Percentiles rank a stretch among this genome's conserved stretches.
phyloP scores from a whole-genome alignment of 2,888 invertebrate genomes.

The Caenorhabditis sp. region DNA sequence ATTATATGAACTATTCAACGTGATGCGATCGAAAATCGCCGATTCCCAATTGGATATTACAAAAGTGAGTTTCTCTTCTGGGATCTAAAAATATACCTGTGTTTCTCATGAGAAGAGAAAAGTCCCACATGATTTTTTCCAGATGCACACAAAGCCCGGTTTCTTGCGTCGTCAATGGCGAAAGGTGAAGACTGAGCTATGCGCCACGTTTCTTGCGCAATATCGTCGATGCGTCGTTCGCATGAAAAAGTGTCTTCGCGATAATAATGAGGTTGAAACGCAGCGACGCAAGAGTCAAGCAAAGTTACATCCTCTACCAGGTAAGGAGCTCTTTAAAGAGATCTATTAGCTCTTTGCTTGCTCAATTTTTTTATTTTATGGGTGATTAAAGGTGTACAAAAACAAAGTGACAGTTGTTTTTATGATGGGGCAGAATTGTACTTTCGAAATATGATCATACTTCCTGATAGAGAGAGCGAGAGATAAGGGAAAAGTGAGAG shows the following conservation, averaged over 20 bases:
- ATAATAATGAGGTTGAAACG: conserved; percentile 39
- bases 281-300: conserved; percentile 50
- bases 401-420: not conserved
- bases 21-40: conserved; percentile 34
- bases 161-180: conserved; percentile 45
- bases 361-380: not conserved
- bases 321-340: too few species aligned
- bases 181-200: conserved; percentile 36
- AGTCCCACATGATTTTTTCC: conserved; percentile 11
- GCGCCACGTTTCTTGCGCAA: conserved; percentile 26
- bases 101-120: too few species aligned
- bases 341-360: not conserved
- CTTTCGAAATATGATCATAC: too few species aligned
- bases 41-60: conserved; percentile 28
- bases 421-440: too few species aligned
- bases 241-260: conserved; percentile 42
- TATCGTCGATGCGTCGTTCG: conserved; percentile 44
- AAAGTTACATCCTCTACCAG: conserved; percentile 53
- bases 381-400: not conserved
- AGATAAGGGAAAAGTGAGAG: too few species aligned
- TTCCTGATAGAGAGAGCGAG: too few species aligned
- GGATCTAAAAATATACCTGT: too few species aligned
- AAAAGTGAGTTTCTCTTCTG: conserved; percentile 16
- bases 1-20: not conserved
- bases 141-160: conserved; percentile 49